Base-by-base conservation (phyloP, 2,113 vertebrate species). In the Phyllopteryx taeniolatus region DNA sequence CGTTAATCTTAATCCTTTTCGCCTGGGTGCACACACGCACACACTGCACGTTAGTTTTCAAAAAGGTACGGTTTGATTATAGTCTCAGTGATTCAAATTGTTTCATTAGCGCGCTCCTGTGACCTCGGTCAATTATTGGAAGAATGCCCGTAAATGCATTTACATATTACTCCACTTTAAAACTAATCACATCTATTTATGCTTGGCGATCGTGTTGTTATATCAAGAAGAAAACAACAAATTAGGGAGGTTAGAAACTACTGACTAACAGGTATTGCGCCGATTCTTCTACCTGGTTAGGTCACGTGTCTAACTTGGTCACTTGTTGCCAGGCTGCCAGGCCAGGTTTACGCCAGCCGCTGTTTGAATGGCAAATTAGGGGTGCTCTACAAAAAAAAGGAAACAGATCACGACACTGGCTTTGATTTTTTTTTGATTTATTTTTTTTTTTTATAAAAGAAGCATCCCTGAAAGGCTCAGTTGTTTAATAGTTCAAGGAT, bases 1-100 rank as follows among this genome's bases (percentile, higher is more conserved):
- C 12, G 22, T 66, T 66, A 17, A 49, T 66, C 64, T 66, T 66
- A 66, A 66, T 66, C 64, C 44, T 47, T 44, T 47, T 9, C 7
- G 64, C 64, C 22, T 66, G 64, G 43, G 64, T 66, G 64, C 43
- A 20, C 51, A n/a, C 51, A 3, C 15, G 17, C 49, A 17, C 12
- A 53, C 17, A 20, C 49, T 19, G 8, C 35, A 17, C 35, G 44
- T 22, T 64, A 13, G 13, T 65, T 46, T 66, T 9, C n/a, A 31
- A 47, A 63, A 42, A 15, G 44, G 2, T 66, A 46, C 43, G 27
- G 12, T 31, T 47, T 46, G 13, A 47, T 66, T 66, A 3, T 39
- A 27, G 43, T 43, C 6, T 47, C 22, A 43, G 43, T 3, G 10
- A 14, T 47, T 47, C n/a, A 17, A 66, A 47, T 22, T 3, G 11